Evolutionary conservation across 1,140 invertebrate species (phyloP).

Genomic region (Drosophila takahashii): DNA sequence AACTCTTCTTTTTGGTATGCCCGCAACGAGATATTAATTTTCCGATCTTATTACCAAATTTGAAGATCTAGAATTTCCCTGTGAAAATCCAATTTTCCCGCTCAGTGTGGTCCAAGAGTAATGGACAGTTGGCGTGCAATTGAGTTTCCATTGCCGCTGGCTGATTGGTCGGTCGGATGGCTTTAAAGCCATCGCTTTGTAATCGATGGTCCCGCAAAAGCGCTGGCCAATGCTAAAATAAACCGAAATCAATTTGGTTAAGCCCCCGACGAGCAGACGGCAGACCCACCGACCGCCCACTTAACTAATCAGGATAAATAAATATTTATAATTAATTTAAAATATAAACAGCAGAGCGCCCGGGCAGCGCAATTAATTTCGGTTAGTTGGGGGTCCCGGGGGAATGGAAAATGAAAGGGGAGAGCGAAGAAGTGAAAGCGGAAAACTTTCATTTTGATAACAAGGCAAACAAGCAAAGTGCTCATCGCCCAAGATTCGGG

Average conservation of each 20-base stretch:
- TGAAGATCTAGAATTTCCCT: not conserved
- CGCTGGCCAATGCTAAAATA: constrained; percentile 66
- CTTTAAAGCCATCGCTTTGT: constrained; percentile 72
- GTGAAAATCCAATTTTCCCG: not conserved
- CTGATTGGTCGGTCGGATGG: constrained; percentile 30
- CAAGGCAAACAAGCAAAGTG: constrained; percentile 49
- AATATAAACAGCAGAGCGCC: constrained; percentile 71
- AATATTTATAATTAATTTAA: constrained; percentile 84
- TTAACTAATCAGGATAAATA: constrained; percentile 80
- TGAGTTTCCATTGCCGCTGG: constrained; percentile 43
- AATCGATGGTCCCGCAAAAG: constrained; percentile 55
- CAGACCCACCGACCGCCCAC: constrained; percentile 21
- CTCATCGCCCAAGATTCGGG: constrained; percentile 48
- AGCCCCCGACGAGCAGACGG: constrained; percentile 26
- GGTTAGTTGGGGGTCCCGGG: constrained; percentile 17
- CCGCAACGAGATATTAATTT: too few species aligned
- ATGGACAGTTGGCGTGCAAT: constrained; percentile 46
- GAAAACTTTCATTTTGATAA: constrained; percentile 61
- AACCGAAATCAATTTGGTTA: constrained; percentile 81
- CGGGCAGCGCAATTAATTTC: constrained; percentile 73
- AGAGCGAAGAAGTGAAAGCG: not conserved
- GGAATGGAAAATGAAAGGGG: not conserved
- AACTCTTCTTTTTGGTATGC: too few species aligned
- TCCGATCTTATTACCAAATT: not conserved
- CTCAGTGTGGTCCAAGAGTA: constrained; percentile 50